Evolutionary conservation across 2,888 invertebrate genomes (phyloP).

Genomic region (Netelia fuscicornis): DNA sequence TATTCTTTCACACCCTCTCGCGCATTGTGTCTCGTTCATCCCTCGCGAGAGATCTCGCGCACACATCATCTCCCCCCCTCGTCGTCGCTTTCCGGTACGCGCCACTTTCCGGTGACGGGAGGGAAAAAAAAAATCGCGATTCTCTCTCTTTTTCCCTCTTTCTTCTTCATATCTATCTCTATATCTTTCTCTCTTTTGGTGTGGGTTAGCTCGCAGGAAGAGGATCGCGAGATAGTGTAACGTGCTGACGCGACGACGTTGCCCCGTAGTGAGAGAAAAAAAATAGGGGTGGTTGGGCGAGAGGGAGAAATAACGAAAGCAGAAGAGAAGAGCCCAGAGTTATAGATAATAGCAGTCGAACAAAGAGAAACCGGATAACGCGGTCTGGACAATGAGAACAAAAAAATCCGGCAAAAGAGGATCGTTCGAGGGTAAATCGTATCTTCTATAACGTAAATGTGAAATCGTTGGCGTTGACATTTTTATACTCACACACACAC

Average conservation of each 20-base stretch:
- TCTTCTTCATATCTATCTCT: background rate
- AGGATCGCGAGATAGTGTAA: slow-evolving; percentile 49
- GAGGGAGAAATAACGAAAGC: background rate
- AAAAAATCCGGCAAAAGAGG: slow-evolving; percentile 22
- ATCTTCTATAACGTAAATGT: slow-evolving; percentile 9
- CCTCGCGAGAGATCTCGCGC: slow-evolving; percentile 49
- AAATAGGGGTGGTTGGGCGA: background rate
- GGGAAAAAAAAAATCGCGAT: slow-evolving; percentile 38
- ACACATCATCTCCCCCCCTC: slow-evolving; percentile 11
- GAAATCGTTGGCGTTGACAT: slow-evolving; percentile 20
- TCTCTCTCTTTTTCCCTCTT: background rate
- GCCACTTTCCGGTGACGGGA: slow-evolving; percentile 39
- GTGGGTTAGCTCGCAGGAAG: slow-evolving; percentile 37
- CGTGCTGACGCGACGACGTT: slow-evolving; percentile 34
- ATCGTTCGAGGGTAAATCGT: background rate
- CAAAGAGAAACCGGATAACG: slow-evolving; percentile 61
- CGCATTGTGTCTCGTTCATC: slow-evolving; percentile 62
- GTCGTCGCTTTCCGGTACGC: slow-evolving; percentile 14
- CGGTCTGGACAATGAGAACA: slow-evolving; percentile 37
- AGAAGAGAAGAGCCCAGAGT: slow-evolving; percentile 36
- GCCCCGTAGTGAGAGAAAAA: slow-evolving; percentile 6
- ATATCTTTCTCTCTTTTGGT: background rate
- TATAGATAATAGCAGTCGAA: slow-evolving; percentile 62
- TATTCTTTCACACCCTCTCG: slow-evolving; percentile 46
- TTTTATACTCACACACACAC: slow-evolving; percentile 11